Evolutionary conservation across 2,888 invertebrate species (phyloP).

Genomic region (Papilio elwesi): DNA sequence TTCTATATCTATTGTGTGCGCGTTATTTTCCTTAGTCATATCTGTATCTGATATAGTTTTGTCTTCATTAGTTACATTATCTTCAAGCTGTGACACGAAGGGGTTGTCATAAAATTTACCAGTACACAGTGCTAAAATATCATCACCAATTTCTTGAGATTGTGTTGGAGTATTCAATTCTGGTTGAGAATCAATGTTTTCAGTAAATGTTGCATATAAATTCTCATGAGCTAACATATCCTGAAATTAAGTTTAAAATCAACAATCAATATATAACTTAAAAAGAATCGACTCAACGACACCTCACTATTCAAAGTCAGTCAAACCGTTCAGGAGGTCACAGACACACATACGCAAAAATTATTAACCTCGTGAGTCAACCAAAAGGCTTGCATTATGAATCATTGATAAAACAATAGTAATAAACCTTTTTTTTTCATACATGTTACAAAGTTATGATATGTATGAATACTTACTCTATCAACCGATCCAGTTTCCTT

Average conservation of each 20-base stretch:
- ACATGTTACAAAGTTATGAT: background rate
- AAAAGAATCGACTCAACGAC: no score
- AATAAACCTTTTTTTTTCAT: background rate
- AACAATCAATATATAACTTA: background rate
- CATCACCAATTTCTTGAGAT: conserved; percentile 73
- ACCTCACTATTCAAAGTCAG: no score
- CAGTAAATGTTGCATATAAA: conserved; percentile 85
- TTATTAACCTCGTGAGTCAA: no score
- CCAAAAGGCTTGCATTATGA: no score
- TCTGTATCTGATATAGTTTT: conserved; percentile 12
- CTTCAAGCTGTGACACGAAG: conserved; percentile 59
- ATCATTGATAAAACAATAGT: no score
- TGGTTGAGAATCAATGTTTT: conserved; percentile 73
- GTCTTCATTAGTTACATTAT: conserved; percentile 14
- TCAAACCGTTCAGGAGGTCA: no score
- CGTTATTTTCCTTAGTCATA: conserved; percentile 13
- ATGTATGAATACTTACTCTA: conserved; percentile 57
- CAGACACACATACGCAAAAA: no score
- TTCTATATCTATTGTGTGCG: conserved; percentile 8
- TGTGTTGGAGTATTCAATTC: conserved; percentile 41
- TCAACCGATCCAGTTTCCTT: conserved; percentile 57
- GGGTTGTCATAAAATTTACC: conserved; percentile 82
- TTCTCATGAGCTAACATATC: conserved; percentile 57
- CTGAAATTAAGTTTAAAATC: conserved; percentile 29
- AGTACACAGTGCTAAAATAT: conserved; percentile 82